A percentile compares a stretch with the other conserved stretches of the same genome.
Evolutionary conservation across 64 coral and sea anemone species (phyloP).

Genomic region (Montipora capricornis): DNA sequence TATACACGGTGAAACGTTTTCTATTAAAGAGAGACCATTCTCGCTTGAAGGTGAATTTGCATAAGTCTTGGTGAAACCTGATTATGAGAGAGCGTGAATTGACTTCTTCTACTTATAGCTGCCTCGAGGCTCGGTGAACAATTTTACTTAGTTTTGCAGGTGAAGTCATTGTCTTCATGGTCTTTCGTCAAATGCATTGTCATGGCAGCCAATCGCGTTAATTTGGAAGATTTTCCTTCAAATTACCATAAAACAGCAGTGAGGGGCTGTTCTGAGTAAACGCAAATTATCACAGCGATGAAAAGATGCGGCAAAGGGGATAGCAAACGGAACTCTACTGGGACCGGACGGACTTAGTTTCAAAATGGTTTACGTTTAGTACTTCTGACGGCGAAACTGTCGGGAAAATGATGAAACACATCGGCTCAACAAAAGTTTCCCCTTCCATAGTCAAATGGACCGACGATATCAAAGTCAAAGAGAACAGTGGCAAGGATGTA

Average conservation of each 20-base stretch:
- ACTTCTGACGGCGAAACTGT: background rate
- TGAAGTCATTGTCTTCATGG: background rate
- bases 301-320: conserved; percentile 14
- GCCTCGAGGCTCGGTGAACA: background rate
- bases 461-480: background rate
- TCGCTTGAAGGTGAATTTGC: background rate
- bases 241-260: conserved; percentile 38
- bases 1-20: too few species aligned
- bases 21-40: too few species aligned
- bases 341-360: background rate
- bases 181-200: background rate
- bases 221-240: background rate
- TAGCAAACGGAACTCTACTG: background rate
- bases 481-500: background rate
- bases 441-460: conserved; percentile 30
- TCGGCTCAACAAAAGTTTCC: background rate
- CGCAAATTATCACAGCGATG: background rate
- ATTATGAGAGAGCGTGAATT: background rate
- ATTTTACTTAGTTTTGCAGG: background rate
- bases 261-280: background rate
- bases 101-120: background rate
- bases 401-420: conserved; percentile 26
- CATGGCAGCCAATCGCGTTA: conserved; percentile 2
- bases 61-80: background rate
- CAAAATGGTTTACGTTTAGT: background rate